These are phyloP conservation scores for Penaeus japonicus DNA, from an alignment of 1,140 invertebrate genomes.

Conservation along the genomic window DNA sequence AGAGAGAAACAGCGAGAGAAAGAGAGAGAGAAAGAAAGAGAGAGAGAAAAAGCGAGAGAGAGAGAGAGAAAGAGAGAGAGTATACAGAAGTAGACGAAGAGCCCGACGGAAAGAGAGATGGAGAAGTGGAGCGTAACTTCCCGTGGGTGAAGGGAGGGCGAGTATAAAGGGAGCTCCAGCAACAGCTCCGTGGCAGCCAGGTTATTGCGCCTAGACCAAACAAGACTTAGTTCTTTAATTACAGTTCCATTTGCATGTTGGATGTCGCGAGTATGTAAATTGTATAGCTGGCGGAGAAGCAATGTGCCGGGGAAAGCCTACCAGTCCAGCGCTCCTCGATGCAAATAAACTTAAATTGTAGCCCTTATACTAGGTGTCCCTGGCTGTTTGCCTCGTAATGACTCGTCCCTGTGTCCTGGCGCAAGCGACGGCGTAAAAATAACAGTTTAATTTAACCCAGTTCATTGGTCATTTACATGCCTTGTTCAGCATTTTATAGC, in stretches of 20 bases:
- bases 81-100: neutral
- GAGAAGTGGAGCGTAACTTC: neutral
- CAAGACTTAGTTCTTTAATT: conserved; percentile 53
- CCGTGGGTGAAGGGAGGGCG: neutral
- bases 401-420: conserved; percentile 25
- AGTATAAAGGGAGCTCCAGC: neutral
- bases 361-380: conserved; percentile 38
- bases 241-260: conserved; percentile 50
- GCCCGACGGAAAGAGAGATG: neutral
- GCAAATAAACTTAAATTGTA: conserved; percentile 46
- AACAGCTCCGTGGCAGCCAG: conserved; percentile 1
- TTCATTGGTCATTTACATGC: conserved; percentile 52
- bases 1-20: neutral
- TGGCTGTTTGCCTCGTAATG: conserved; percentile 34
- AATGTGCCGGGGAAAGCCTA: neutral
- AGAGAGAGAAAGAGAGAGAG: neutral
- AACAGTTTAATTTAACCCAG: conserved; percentile 50
- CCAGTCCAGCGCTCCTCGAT: neutral
- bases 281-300: conserved; percentile 27
- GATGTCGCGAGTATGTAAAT: conserved; percentile 41
- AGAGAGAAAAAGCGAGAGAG: neutral
- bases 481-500: conserved; percentile 44
- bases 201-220: conserved; percentile 48
- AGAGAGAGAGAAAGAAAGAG: neutral
- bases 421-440: conserved; percentile 38